Percentiles rank a stretch among this genome's conserved stretches.
phyloP scores from a whole-genome alignment of 2,113 vertebrate species.

The Pristiophorus japonicus region DNA sequence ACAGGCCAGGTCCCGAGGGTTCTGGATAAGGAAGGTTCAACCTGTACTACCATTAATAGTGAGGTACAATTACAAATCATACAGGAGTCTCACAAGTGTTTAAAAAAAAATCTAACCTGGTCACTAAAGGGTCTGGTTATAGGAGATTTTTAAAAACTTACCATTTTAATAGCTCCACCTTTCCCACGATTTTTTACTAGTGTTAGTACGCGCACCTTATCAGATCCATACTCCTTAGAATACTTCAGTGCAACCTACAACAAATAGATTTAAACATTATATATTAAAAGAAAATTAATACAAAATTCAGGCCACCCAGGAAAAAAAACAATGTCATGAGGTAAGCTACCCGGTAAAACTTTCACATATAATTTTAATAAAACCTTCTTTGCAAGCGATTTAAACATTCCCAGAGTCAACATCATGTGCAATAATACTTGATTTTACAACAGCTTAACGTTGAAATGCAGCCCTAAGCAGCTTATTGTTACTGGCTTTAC shows the following conservation, averaged over 20 bases:
- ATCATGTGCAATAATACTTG: neutral
- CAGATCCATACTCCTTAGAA: conserved; percentile 69
- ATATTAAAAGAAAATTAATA: neutral
- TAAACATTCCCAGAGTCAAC: neutral
- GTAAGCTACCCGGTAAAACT: neutral
- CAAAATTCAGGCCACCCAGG: neutral
- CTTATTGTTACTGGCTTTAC: neutral
- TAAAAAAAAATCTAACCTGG: neutral
- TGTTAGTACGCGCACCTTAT: conserved; percentile 83
- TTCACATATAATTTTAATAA: neutral
- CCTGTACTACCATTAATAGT: neutral
- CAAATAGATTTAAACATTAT: conserved; percentile 6
- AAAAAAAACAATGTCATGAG: neutral
- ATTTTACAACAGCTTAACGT: neutral
- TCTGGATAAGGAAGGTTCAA: no score
- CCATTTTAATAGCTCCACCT: conserved; percentile 86
- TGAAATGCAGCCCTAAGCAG: neutral
- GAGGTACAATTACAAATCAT: neutral
- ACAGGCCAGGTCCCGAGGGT: no score
- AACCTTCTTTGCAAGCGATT: neutral
- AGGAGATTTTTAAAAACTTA: conserved; percentile 52
- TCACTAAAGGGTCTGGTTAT: conserved; percentile 17
- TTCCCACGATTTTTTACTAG: conserved; percentile 84
- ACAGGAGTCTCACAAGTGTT: neutral
- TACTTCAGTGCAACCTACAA: conserved; percentile 77